A percentile compares a stretch with the other conserved stretches of the same genome.
Conservation (phyloP, 2,888 invertebrate species). For the Drosophila affinis region DNA sequence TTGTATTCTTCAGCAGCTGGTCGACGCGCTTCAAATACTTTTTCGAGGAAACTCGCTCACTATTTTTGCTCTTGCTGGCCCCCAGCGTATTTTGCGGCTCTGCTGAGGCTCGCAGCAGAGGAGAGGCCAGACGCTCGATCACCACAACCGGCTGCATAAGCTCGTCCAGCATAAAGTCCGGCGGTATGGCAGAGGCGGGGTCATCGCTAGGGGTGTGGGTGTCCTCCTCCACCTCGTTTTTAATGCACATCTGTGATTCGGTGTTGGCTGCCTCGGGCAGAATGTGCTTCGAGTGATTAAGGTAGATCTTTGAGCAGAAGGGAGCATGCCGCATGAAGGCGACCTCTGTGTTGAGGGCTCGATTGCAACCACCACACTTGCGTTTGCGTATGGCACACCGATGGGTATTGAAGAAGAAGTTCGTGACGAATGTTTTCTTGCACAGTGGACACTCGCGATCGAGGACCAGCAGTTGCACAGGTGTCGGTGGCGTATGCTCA, state of each 20-base stretch:
- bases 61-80: constrained; percentile 42
- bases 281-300: constrained; percentile 77
- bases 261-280: constrained; percentile 62
- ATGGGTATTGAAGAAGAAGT: constrained; percentile 83
- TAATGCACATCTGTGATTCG: constrained; percentile 74
- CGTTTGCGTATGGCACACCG: constrained; percentile 80
- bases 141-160: constrained; percentile 76
- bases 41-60: constrained; percentile 79
- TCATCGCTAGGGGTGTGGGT: not conserved
- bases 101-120: constrained; percentile 61
- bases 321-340: constrained; percentile 80
- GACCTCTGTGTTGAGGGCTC: constrained; percentile 64
- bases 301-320: constrained; percentile 72
- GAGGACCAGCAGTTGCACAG: constrained; percentile 67
- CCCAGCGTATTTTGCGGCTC: constrained; percentile 29
- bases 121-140: constrained; percentile 76
- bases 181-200: constrained; percentile 22
- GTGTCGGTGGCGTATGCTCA: constrained; percentile 66
- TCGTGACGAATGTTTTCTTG: constrained; percentile 79
- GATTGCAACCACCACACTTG: constrained; percentile 81
- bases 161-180: constrained; percentile 39
- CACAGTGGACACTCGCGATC: constrained; percentile 82
- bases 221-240: constrained; percentile 75
- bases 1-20: constrained; percentile 80
- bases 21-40: constrained; percentile 81